Base-by-base conservation (phyloP, 2,888 invertebrate species). In the Drosophila heteroneura region DNA sequence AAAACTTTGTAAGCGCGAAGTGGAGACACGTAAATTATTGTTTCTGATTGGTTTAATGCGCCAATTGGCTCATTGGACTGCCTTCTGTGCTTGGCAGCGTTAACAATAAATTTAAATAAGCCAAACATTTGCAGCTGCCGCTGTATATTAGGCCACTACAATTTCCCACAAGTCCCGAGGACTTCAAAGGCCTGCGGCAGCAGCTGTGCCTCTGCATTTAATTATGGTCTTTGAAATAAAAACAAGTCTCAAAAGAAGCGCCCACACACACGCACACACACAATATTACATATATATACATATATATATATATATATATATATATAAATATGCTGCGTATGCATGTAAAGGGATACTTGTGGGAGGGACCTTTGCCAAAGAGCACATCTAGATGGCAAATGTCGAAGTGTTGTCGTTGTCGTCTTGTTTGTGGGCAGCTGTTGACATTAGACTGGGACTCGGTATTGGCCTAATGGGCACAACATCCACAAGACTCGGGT, bases 11-110 rank as follows among this genome's bases (percentile, higher is more conserved):
- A 49, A 61, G 60, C 66, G 67, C 67, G 54, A 72, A 74, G 71
- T 78, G 69, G 68, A 78, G 70, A 71, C 74, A 68, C 78, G 76
- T 77, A 82, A 86, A 78, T 81, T 82, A 76, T 80, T 87, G 84
- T 74, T 74, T 86, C 80, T 89, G 80, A 86, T 83, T 69, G 83
- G 83, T 85, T 85, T 80, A 85, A 83, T 85, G 83, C 80, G 71
- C 72, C 78, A 70, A 70, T 83, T 65, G 73, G 70, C 62, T 57
- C 54, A 72, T 79, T 64, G 65, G 67, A 39, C 58, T 52, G 59
- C 51, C 37, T 49, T 60, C 57, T 32, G 16, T 51, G 44, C 26
- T 7, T 51, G 44, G 14, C 49, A 57, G 63, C 56, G 47, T 54
- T 70, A 63, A 62, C 60, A 64, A 70, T 76, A 82, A 85, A 85